Evolutionary conservation across 2,888 invertebrate genomes (phyloP).

Genomic region (Leucophora obtusa): DNA sequence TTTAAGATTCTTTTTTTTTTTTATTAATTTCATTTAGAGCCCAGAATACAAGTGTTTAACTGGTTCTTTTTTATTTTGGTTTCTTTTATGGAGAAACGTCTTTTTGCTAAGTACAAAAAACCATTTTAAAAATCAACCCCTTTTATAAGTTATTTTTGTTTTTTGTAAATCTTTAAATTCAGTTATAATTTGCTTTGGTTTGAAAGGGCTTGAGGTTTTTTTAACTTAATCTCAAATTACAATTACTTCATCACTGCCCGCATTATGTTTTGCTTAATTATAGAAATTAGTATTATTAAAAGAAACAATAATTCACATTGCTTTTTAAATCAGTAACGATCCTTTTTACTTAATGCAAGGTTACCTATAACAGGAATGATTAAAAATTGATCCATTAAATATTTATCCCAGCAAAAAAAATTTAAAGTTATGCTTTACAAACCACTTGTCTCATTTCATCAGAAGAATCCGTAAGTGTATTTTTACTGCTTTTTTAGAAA

Average conservation of each 20-base stretch:
- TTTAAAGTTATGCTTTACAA: no score
- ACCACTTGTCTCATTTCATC: no score
- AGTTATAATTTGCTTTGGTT: not conserved
- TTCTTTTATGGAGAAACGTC: no score
- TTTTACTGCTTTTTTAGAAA: no score
- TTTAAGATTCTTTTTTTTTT: not conserved
- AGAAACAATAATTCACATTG: no score
- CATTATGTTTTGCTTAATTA: not conserved
- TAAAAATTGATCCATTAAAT: no score
- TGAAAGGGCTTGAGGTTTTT: not conserved
- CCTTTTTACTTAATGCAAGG: no score
- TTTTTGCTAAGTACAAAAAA: not conserved
- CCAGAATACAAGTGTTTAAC: constrained; percentile 28
- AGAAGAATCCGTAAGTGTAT: no score
- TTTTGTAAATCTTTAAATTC: not conserved
- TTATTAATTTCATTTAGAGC: not conserved
- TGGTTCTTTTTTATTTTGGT: constrained; percentile 3
- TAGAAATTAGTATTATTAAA: not conserved
- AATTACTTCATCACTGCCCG: not conserved
- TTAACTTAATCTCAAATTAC: not conserved
- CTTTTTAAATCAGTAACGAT: no score
- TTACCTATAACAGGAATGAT: no score
- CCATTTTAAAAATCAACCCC: not conserved
- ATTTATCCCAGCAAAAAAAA: no score
- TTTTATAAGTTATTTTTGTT: not conserved